Evolutionary conservation across 2,888 invertebrate genomes (phyloP).

Genomic region (Epistrophe eligans): DNA sequence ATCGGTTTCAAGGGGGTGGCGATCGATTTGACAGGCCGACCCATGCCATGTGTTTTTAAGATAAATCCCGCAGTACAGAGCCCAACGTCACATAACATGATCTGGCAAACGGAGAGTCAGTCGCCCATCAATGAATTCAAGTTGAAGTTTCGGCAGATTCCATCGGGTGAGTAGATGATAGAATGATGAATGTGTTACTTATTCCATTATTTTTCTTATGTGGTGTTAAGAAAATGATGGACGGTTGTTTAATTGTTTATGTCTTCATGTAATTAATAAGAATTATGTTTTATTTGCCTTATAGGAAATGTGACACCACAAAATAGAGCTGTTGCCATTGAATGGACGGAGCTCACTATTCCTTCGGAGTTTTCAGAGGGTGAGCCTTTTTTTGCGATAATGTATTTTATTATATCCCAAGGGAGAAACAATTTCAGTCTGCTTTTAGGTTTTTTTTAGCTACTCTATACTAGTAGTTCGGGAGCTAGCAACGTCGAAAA

Average conservation of each 20-base stretch:
- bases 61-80: slow-evolving; percentile 81
- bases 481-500: no score
- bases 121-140: slow-evolving; percentile 90
- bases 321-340: slow-evolving; percentile 74
- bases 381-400: slow-evolving; percentile 68
- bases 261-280: slow-evolving; percentile 12
- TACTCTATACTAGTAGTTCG: no score
- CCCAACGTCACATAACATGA: slow-evolving; percentile 87
- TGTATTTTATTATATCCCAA: no score
- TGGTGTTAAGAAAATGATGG: background rate
- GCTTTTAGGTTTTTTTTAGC: no score
- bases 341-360: slow-evolving; percentile 83
- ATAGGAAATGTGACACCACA: slow-evolving; percentile 79
- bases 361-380: slow-evolving; percentile 82
- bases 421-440: no score
- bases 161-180: slow-evolving; percentile 79
- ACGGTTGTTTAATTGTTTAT: slow-evolving; percentile 33
- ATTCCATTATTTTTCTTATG: background rate
- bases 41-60: slow-evolving; percentile 83
- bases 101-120: slow-evolving; percentile 94
- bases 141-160: slow-evolving; percentile 84
- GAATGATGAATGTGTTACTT: slow-evolving; percentile 13
- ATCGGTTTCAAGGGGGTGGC: slow-evolving; percentile 89
- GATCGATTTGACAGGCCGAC: slow-evolving; percentile 88
- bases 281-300: slow-evolving; percentile 19